phyloP scores from a whole-genome alignment of 2,797 vertebrate genomes.

The Craterocephalus amniculus region DNA sequence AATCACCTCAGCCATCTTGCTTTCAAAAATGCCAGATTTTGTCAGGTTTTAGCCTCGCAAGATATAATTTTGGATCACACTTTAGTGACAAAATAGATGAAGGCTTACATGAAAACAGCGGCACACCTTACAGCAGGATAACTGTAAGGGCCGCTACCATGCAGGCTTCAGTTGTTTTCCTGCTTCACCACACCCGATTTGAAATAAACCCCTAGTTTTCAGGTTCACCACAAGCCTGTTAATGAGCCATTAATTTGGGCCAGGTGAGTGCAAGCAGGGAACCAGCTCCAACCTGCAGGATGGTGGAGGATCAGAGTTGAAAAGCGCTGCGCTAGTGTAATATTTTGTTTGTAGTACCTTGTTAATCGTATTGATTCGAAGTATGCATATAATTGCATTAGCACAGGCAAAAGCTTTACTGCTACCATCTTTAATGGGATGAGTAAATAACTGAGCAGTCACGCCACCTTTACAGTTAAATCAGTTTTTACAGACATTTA shows the following conservation, averaged over 20 bases:
- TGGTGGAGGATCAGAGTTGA: no score
- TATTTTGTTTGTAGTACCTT: background rate
- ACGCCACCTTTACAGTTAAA: background rate
- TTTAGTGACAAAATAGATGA: no score
- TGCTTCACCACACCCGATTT: background rate
- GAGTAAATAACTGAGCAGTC: background rate
- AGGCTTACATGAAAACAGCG: no score
- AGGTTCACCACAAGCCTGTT: no score
- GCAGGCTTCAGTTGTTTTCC: no score
- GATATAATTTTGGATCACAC: no score
- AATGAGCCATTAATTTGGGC: background rate
- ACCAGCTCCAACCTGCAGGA: no score
- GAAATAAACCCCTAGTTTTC: background rate
- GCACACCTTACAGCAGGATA: no score
- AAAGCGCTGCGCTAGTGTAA: no score
- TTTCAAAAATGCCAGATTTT: no score
- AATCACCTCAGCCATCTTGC: background rate
- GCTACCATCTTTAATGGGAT: slow-evolving; percentile 13
- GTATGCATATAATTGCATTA: background rate
- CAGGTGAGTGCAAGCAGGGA: background rate
- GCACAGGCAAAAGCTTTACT: background rate
- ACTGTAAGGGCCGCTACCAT: no score
- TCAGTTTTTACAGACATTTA: background rate
- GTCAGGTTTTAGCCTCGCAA: no score
- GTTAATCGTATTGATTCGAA: background rate